Conservation (phyloP, 2,797 vertebrate species). For the Dermochelys coriacea region DNA sequence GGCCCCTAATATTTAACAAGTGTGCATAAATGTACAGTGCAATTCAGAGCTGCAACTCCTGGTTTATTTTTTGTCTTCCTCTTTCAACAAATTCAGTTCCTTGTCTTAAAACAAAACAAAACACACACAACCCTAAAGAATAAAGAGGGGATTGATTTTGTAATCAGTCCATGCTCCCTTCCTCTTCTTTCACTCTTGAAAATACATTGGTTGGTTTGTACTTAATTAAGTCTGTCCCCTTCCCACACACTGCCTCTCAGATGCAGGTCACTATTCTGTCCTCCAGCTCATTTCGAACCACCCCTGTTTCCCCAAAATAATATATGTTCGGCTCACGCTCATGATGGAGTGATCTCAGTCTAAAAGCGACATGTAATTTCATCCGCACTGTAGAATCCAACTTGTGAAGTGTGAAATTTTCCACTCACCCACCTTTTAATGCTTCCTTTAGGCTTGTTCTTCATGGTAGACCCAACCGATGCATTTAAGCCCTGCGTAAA, state of each 20-base stretch:
- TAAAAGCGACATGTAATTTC: neutral
- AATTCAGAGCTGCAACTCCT: neutral
- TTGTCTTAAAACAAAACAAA: neutral
- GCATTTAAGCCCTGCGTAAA: fast-evolving
- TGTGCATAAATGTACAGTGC: neutral
- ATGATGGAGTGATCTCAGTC: neutral
- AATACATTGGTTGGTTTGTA: neutral
- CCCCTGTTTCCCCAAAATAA: neutral
- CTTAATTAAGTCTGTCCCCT: neutral
- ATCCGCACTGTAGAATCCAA: neutral
- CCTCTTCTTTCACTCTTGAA: neutral
- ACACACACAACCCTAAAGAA: neutral
- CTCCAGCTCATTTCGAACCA: neutral
- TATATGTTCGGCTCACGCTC: fast-evolving
- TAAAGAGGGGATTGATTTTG: neutral
- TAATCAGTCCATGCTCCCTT: fast-evolving
- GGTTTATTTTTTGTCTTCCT: neutral
- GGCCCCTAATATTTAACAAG: neutral
- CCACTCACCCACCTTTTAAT: neutral
- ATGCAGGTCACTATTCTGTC: neutral
- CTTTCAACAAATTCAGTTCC: neutral
- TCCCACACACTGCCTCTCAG: neutral
- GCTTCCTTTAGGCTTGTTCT: neutral
- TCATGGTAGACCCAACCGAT: neutral
- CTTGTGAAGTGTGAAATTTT: neutral